Evolutionary conservation across 2,888 invertebrate genomes (phyloP).

Genomic region (Nasonia oneida): DNA sequence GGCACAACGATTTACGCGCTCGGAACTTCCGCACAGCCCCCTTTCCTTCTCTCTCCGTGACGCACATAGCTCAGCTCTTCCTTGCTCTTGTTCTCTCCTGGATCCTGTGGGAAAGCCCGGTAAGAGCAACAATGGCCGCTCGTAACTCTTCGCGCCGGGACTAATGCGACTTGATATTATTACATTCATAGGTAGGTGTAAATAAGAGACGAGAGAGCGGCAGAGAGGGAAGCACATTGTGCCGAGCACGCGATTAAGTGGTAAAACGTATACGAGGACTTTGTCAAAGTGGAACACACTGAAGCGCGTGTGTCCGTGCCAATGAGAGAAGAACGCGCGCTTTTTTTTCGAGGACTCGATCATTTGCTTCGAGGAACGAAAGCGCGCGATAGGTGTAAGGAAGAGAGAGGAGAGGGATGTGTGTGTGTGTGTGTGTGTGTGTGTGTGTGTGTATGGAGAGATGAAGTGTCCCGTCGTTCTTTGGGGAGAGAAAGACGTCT

Average conservation of each 20-base stretch:
- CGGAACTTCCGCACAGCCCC: constrained; percentile 41
- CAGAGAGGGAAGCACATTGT: background rate
- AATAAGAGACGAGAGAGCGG: constrained; percentile 56
- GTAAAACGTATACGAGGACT: constrained; percentile 55
- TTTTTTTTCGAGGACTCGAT: constrained; percentile 18
- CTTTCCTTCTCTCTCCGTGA: constrained; percentile 12
- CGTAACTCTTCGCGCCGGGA: constrained; percentile 63
- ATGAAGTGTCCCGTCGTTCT: constrained; percentile 30
- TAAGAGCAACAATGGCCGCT: constrained; percentile 62
- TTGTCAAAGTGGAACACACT: constrained; percentile 38
- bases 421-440: background rate
- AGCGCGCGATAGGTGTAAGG: constrained; percentile 19
- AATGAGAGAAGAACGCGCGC: constrained; percentile 27
- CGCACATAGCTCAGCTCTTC: constrained; percentile 16
- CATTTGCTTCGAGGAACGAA: constrained; percentile 43
- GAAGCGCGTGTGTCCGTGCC: background rate
- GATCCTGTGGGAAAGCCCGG: constrained; percentile 60
- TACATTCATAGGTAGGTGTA: constrained; percentile 62
- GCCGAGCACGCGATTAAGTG: constrained; percentile 61
- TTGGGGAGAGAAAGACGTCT: constrained; percentile 28
- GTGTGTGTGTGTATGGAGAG: constrained; percentile 34
- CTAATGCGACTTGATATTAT: constrained; percentile 65
- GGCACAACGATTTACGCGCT: constrained; percentile 53
- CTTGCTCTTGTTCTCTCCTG: constrained; percentile 43
- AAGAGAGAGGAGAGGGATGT: background rate